A percentile compares a stretch with the other conserved stretches of the same genome.
Evolutionary conservation across 2,113 vertebrate species (phyloP).

Genomic region (Tachysurus fulvidraco): DNA sequence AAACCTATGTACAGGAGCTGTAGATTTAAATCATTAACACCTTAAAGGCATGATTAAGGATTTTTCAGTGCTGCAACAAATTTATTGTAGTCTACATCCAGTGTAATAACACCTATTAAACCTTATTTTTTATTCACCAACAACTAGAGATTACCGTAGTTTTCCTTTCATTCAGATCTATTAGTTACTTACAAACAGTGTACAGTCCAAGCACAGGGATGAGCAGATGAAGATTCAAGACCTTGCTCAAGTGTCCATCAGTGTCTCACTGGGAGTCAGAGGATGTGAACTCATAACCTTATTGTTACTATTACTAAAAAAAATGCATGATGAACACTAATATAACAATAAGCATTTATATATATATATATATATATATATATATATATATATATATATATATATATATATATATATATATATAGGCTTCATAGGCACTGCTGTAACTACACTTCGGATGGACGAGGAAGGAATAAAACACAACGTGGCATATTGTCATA

Average conservation of each 20-base stretch:
- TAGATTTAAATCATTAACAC: constrained; percentile 28
- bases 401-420: constrained; percentile 4
- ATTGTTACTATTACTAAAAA: not conserved
- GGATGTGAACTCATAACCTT: constrained; percentile 7
- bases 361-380: too few species aligned
- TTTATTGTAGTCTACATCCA: not conserved
- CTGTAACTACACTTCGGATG: not conserved
- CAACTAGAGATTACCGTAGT: not conserved
- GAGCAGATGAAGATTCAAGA: not conserved
- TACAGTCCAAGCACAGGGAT: constrained; percentile 18
- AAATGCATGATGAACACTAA: not conserved
- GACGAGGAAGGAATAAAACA: not conserved
- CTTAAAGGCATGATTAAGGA: constrained; percentile 19
- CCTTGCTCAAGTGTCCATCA: not conserved
- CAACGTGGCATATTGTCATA: not conserved
- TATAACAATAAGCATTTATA: not conserved
- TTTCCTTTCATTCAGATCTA: not conserved
- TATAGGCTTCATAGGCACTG: not conserved
- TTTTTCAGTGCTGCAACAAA: constrained; percentile 12
- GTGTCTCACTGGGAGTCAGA: not conserved
- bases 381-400: too few species aligned
- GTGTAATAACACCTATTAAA: not conserved
- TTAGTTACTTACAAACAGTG: not conserved
- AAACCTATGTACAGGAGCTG: constrained; percentile 50
- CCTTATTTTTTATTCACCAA: not conserved